Conservation (phyloP, 1,140 invertebrate genomes). For the Aphaenogaster ashmeadi region DNA sequence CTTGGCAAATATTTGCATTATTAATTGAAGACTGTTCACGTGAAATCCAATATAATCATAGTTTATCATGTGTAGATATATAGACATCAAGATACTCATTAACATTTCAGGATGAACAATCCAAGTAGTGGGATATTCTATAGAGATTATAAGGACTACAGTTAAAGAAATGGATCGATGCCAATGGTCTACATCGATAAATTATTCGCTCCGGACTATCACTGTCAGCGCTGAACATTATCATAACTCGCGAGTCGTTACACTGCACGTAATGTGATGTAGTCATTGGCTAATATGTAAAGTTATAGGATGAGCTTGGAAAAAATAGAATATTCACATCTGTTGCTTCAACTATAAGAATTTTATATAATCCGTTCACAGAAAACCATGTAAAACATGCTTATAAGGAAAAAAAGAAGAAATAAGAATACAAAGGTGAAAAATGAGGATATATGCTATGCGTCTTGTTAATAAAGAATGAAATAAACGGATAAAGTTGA, state of each 20-base stretch:
- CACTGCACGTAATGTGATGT: conserved; percentile 17
- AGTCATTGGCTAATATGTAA: background rate
- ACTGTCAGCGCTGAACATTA: conserved; percentile 12
- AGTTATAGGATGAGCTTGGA: background rate
- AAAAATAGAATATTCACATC: background rate
- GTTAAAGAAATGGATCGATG: conserved; percentile 29
- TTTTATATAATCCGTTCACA: conserved; percentile 44
- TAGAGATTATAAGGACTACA: conserved; percentile 50
- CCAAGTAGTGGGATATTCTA: conserved; percentile 40
- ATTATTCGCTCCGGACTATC: background rate
- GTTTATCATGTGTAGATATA: conserved; percentile 23
- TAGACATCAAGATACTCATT: conserved; percentile 23
- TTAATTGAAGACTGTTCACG: conserved; percentile 32
- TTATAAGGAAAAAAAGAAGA: background rate
- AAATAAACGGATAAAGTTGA: conserved; percentile 21
- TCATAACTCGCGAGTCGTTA: conserved; percentile 11
- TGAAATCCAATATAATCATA: conserved; percentile 3
- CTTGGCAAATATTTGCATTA: conserved; percentile 19
- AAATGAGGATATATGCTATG: background rate
- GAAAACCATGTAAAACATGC: background rate
- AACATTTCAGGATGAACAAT: conserved; percentile 44
- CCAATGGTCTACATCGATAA: background rate
- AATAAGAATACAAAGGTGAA: background rate
- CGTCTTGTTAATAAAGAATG: conserved; percentile 3
- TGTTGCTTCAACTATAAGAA: background rate